These are phyloP conservation scores for Ypsolopha scabrella DNA, from an alignment of 2,888 invertebrate genomes.

Conservation along the genomic window DNA sequence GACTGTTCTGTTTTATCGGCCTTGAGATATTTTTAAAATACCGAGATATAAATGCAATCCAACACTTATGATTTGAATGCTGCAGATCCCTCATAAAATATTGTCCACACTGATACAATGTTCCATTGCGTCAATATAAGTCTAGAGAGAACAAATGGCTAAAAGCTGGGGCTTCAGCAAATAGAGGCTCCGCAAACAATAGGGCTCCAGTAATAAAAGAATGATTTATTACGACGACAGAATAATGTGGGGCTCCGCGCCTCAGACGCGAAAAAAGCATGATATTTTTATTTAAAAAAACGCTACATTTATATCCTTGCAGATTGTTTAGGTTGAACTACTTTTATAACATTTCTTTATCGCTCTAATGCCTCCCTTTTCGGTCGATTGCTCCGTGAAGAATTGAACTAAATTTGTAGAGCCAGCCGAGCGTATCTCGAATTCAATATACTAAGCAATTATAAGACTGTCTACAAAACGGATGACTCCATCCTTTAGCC, in stretches of 20 bases:
- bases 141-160: background rate
- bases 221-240: conserved; percentile 55
- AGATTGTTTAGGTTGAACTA: too few relatives aligned
- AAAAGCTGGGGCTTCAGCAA: conserved; percentile 33
- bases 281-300: background rate
- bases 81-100: too few relatives aligned
- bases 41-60: too few relatives aligned
- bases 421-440: background rate
- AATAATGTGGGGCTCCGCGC: conserved; percentile 24
- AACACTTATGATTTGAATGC: too few relatives aligned
- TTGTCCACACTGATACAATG: too few relatives aligned
- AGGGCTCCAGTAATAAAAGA: conserved; percentile 43
- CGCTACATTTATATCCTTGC: too few relatives aligned
- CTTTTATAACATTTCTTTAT: too few relatives aligned
- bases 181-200: conserved; percentile 36
- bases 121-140: too few relatives aligned
- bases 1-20: too few relatives aligned
- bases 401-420: background rate
- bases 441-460: background rate
- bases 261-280: background rate
- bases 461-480: background rate
- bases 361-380: too few relatives aligned
- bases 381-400: too few relatives aligned
- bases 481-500: background rate
- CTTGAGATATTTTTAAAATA: too few relatives aligned